Percentiles rank a stretch among this genome's conserved stretches.
phyloP scores from a whole-genome alignment of 2,888 invertebrate species.

The Nomada ruficornis region DNA sequence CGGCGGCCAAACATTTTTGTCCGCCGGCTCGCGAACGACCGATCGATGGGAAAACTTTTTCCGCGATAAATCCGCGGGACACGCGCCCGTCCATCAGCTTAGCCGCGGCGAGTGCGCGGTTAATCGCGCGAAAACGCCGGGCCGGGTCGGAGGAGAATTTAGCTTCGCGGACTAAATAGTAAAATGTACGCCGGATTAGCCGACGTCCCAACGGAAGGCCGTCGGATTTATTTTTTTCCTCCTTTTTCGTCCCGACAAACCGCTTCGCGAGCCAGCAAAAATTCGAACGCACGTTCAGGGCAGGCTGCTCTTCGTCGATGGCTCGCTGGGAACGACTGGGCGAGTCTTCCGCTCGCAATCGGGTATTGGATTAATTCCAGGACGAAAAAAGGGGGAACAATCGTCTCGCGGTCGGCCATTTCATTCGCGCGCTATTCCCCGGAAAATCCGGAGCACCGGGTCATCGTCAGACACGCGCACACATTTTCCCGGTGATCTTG shows the following conservation, averaged over 20 bases:
- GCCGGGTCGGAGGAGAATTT: conserved; percentile 4
- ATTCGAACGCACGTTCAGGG: too few relatives aligned
- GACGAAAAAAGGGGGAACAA: not conserved
- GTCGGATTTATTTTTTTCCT: too few relatives aligned
- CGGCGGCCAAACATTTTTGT: not conserved
- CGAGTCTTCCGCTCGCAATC: not conserved
- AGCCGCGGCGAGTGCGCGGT: conserved; percentile 54
- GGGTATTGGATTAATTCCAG: conserved; percentile 41
- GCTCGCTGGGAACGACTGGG: not conserved
- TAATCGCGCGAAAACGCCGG: conserved; percentile 60
- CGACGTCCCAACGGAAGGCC: too few relatives aligned
- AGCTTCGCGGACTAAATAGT: not conserved
- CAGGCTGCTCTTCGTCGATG: not conserved
- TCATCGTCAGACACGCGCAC: conserved; percentile 3
- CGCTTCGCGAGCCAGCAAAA: too few relatives aligned
- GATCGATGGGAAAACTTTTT: not conserved
- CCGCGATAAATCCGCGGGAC: not conserved
- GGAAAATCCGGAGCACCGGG: conserved; percentile 40
- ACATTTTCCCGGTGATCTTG: not conserved
- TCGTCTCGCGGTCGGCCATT: conserved; percentile 24
- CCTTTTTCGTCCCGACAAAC: too few relatives aligned
- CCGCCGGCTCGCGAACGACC: too few relatives aligned
- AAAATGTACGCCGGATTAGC: not conserved
- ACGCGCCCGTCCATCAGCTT: conserved; percentile 44
- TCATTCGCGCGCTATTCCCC: conserved; percentile 19